Conservation (phyloP, 2,113 vertebrate species). For the Passerina amoena region DNA sequence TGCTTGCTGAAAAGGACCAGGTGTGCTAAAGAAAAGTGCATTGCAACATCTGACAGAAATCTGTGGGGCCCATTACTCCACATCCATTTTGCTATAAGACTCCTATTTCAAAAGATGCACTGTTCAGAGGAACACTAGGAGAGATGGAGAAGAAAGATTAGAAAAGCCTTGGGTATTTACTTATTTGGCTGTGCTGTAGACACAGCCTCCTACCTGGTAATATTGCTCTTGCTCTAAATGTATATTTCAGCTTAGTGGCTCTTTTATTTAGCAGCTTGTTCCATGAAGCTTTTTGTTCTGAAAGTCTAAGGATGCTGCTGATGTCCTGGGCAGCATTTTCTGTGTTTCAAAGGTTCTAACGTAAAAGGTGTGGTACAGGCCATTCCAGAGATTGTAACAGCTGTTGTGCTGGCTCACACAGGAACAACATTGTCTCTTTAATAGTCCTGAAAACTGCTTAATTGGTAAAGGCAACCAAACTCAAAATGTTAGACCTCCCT, state of each 20-base stretch:
- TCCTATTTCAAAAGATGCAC: not conserved
- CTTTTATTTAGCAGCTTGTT: constrained; percentile 12
- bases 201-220: not conserved
- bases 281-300: not conserved
- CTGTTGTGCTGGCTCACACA: not conserved
- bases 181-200: not conserved
- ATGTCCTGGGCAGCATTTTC: not conserved
- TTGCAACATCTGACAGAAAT: not conserved
- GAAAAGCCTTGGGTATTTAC: not conserved
- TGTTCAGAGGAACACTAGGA: not conserved
- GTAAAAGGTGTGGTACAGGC: not conserved
- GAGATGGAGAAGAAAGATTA: constrained; percentile 7
- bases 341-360: not conserved
- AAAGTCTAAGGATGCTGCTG: not conserved
- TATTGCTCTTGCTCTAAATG: not conserved
- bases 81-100: not conserved
- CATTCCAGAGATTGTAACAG: not conserved
- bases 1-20: not conserved
- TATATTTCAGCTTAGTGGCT: not conserved
- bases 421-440: not conserved
- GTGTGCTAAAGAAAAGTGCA: not conserved
- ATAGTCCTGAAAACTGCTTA: constrained; percentile 9
- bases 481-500: not conserved
- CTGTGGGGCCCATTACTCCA: not conserved
- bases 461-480: not conserved